Base-by-base conservation (phyloP, 2,113 vertebrate genomes). In the Fulica atra region DNA sequence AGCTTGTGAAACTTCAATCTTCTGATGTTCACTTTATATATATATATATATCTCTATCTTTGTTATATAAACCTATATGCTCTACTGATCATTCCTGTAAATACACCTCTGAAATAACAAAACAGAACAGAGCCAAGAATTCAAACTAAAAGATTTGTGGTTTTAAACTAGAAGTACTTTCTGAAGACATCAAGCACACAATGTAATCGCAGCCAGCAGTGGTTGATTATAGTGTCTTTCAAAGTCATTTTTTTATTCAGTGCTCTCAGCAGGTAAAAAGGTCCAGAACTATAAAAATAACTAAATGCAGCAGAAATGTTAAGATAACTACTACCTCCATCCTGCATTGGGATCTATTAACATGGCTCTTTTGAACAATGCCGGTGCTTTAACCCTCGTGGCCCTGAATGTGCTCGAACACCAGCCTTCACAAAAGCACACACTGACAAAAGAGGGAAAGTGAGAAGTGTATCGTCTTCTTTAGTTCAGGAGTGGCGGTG, bases 211-310 rank as follows among this genome's bases (percentile, higher is more conserved):
- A 94, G 80, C 46, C 69, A 88, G 65, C 72, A 90, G 88, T 85
- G 12, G 65, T 54, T 97, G 95, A 97, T 96, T 95, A 97, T 90
- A 87, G 82, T 95, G 94, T 97, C 95, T 97, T 95, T 96, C 93
- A 92, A 94, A 89, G 72, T 53, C 0, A 44, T 91, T 92, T 95
- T 93, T 96, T 92, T 76, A 81, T 96, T 96, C 73, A 40, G 35
- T 69, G 86, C 86, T 85, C 95, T 87, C 89, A 93, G 92, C 61
- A 92, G 83, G 96, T 80, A 85, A 88, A 96, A 95, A 95, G 76
- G 73, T 54, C 69, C 50, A 91, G 88, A 81, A 91, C 40, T 84
- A 84, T 78, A 90, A 95, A 94, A 95, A 86, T 93, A 96, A 91
- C 86, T 91, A 93, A 95, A 81, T 85, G 81, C 59, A 89, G 77